phyloP scores from a whole-genome alignment of 30 jellyfish, hydroid and myxozoan species.

The Chironex yamaguchii region DNA sequence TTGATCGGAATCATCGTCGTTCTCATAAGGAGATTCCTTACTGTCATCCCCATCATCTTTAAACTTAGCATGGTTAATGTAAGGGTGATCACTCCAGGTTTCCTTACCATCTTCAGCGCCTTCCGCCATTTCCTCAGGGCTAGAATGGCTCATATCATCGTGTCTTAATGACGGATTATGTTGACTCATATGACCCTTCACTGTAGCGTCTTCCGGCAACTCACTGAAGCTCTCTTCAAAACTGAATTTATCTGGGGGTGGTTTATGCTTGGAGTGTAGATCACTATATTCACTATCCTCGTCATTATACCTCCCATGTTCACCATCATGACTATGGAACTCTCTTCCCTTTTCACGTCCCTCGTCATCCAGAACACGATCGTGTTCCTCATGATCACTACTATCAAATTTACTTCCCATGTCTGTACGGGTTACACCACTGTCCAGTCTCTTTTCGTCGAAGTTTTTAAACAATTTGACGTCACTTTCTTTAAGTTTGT shows the following conservation, averaged over 20 bases:
- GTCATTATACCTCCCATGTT: neutral
- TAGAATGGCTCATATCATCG: neutral
- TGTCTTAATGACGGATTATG: no score
- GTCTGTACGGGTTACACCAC: neutral
- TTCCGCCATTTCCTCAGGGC: neutral
- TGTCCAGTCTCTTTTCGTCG: neutral
- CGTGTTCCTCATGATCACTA: neutral
- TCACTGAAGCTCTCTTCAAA: slow-evolving; percentile 8
- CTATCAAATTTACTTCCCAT: neutral
- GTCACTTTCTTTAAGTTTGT: neutral
- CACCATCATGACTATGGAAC: neutral
- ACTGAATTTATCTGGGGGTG: slow-evolving; percentile 5
- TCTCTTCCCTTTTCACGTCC: neutral
- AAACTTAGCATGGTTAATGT: neutral
- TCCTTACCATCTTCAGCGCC: neutral
- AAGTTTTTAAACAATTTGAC: neutral
- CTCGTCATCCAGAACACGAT: neutral
- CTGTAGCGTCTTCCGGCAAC: neutral
- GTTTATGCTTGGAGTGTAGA: neutral
- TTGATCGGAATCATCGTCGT: slow-evolving; percentile 63
- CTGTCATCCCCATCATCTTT: slow-evolving; percentile 56
- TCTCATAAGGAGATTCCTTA: slow-evolving; percentile 47
- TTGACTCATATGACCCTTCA: neutral
- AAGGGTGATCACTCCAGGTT: neutral
- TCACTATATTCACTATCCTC: neutral